Evolutionary conservation across 2,113 vertebrate genomes (phyloP).

Genomic region (Oryzias woworae): DNA sequence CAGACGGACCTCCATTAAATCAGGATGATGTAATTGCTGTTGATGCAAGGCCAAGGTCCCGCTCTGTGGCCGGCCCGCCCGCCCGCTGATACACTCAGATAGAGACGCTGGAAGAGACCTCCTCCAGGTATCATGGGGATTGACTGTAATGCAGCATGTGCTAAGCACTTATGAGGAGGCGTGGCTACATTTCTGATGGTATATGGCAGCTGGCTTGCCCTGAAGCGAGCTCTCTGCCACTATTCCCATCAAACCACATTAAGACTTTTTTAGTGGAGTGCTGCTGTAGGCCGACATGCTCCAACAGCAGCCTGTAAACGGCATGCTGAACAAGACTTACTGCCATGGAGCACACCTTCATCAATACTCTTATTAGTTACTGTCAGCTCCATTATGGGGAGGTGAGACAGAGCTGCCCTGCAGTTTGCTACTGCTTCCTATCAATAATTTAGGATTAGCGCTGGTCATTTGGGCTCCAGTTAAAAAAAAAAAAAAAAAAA

Average conservation of each 20-base stretch:
- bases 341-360: too few relatives aligned
- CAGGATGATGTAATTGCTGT: conserved; percentile 66
- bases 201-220: conserved; percentile 43
- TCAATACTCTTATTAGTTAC: too few relatives aligned
- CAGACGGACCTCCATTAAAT: conserved; percentile 60
- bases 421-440: too few relatives aligned
- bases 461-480: too few relatives aligned
- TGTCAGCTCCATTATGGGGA: too few relatives aligned
- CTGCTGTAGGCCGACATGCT: too few relatives aligned
- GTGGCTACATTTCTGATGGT: conserved; percentile 23
- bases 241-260: conserved; percentile 43
- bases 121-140: conserved; percentile 63
- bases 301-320: too few relatives aligned
- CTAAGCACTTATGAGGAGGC: conserved; percentile 35
- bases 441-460: too few relatives aligned
- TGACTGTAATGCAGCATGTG: conserved; percentile 63
- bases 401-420: too few relatives aligned
- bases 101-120: conserved; percentile 49
- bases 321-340: too few relatives aligned
- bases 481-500: too few relatives aligned
- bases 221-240: conserved; percentile 9
- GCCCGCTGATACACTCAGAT: conserved; percentile 36
- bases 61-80: conserved; percentile 39
- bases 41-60: conserved; percentile 58
- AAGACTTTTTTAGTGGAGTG: conserved; percentile 31